A percentile compares a stretch with the other conserved stretches of the same genome.
Evolutionary conservation across 92 coral and sea anemone genomes (phyloP).

Genomic region (Epizoanthus stellaris): DNA sequence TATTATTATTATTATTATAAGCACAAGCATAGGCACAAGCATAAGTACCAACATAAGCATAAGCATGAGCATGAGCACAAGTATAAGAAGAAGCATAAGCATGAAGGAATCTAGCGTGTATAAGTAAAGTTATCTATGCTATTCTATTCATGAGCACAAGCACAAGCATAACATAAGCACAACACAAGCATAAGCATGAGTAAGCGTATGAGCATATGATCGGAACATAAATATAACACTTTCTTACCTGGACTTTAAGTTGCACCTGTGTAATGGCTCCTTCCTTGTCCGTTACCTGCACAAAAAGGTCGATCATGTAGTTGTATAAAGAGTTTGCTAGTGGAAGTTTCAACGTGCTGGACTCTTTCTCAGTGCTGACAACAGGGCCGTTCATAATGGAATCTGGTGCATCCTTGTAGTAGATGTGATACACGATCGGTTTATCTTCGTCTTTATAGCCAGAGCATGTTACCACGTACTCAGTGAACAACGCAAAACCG

Average conservation of each 20-base stretch:
- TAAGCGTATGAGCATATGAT: too few relatives aligned
- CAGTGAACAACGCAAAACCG: constrained; percentile 56
- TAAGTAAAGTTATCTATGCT: too few relatives aligned
- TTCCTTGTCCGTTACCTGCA: constrained; percentile 57
- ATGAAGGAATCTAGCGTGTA: too few relatives aligned
- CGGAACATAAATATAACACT: too few relatives aligned
- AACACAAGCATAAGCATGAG: too few relatives aligned
- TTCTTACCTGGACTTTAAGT: constrained; percentile 55
- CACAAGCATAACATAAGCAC: too few relatives aligned
- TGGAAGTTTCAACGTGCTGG: constrained; percentile 41
- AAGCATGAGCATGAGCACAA: too few relatives aligned
- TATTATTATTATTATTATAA: too few relatives aligned
- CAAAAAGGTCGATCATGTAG: constrained; percentile 25
- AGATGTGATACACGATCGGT: constrained; percentile 55
- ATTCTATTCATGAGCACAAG: too few relatives aligned
- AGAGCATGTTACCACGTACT: constrained; percentile 46
- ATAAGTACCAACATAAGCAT: too few relatives aligned
- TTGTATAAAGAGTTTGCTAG: constrained; percentile 37
- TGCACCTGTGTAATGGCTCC: constrained; percentile 43
- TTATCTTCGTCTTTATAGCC: constrained; percentile 61
- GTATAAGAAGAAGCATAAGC: too few relatives aligned
- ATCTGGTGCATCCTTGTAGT: constrained; percentile 32
- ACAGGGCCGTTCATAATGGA: constrained; percentile 33
- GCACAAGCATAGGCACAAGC: too few relatives aligned
- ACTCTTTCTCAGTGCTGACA: constrained; percentile 7